Conservation (phyloP, 92 coral and sea anemone species). For the Phenganax marumi region DNA sequence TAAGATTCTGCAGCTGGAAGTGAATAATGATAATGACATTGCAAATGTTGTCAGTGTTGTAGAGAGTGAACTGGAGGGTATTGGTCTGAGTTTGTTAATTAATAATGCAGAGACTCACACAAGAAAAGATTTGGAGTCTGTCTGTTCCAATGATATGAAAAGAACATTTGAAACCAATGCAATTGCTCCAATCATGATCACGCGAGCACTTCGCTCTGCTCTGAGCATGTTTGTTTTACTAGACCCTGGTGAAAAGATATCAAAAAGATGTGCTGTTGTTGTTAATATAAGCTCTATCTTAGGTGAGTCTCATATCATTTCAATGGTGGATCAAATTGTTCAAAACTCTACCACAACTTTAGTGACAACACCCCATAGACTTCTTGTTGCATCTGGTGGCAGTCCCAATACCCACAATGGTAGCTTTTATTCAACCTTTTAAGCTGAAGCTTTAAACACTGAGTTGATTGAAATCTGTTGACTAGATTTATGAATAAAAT, state of each 20-base stretch:
- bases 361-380: neutral
- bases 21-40: conserved; percentile 50
- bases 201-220: conserved; percentile 59
- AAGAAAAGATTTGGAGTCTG: conserved; percentile 54
- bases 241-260: conserved; percentile 14
- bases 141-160: conserved; percentile 68
- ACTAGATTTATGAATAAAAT: too few relatives aligned
- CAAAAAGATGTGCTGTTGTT: conserved; percentile 50
- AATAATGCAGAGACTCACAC: conserved; percentile 70
- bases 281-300: conserved; percentile 65
- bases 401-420: too few relatives aligned
- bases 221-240: conserved; percentile 62
- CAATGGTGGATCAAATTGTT: neutral
- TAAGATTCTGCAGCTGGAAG: conserved; percentile 65
- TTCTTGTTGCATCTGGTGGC: too few relatives aligned
- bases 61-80: conserved; percentile 52
- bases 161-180: conserved; percentile 57
- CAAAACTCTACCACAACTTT: neutral
- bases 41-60: conserved; percentile 54
- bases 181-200: conserved; percentile 73
- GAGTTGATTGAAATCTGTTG: too few relatives aligned
- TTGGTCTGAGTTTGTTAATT: conserved; percentile 64
- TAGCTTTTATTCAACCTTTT: too few relatives aligned
- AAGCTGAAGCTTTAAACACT: too few relatives aligned
- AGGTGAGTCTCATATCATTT: conserved; percentile 21